Evolutionary conservation across 2,888 invertebrate genomes (phyloP).

Genomic region (Neoaliturus tenellus): DNA sequence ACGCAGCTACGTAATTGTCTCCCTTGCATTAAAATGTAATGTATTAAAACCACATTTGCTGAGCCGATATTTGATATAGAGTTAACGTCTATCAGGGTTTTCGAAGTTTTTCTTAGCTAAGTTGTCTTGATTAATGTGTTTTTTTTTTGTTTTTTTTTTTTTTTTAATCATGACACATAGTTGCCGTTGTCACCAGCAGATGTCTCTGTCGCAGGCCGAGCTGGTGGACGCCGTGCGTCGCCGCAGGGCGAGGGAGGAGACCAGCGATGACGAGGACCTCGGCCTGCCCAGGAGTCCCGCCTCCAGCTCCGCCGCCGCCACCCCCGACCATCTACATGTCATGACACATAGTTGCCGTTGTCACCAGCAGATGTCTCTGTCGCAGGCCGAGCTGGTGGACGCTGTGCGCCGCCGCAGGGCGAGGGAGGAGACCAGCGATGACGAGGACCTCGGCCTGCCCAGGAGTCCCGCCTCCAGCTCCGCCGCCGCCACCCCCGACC

Average conservation of each 20-base stretch:
- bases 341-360: too few relatives aligned
- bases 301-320: constrained; percentile 79
- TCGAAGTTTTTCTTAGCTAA: too few relatives aligned
- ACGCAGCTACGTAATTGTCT: too few relatives aligned
- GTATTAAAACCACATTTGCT: too few relatives aligned
- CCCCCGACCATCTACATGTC: neutral
- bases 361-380: too few relatives aligned
- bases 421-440: constrained; percentile 82
- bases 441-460: constrained; percentile 85
- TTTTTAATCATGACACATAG: too few relatives aligned
- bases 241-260: constrained; percentile 79
- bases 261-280: constrained; percentile 83
- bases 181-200: too few relatives aligned
- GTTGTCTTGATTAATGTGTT: too few relatives aligned
- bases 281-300: constrained; percentile 84
- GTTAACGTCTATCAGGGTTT: too few relatives aligned
- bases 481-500: constrained; percentile 70
- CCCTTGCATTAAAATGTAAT: too few relatives aligned
- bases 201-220: constrained; percentile 82
- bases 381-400: constrained; percentile 86
- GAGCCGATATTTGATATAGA: too few relatives aligned
- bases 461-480: constrained; percentile 83
- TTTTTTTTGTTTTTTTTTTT: too few relatives aligned
- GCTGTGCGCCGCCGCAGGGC: constrained; percentile 79
- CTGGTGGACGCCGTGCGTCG: constrained; percentile 82